Evolutionary conservation across 2,888 invertebrate species (phyloP).

Genomic region (Dasypogon diadema): DNA sequence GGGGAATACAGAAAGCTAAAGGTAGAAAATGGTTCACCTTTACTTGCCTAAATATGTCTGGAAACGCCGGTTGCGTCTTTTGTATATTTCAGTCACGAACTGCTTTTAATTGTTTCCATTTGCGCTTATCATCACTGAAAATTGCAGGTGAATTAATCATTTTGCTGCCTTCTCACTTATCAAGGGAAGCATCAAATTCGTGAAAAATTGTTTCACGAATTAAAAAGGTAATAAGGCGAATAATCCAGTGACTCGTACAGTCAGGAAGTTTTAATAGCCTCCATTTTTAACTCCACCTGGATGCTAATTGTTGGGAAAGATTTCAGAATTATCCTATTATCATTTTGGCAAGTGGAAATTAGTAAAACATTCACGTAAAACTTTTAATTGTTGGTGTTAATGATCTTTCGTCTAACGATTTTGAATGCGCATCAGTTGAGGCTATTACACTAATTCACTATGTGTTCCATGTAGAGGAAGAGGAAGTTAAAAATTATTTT

Average conservation of each 20-base stretch:
- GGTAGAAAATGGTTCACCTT: conserved; percentile 12
- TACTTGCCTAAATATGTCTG: conserved; percentile 1
- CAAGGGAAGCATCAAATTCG: conserved; percentile 24
- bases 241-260: not conserved
- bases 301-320: not conserved
- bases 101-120: conserved; percentile 47
- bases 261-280: conserved; percentile 22
- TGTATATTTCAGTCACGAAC: conserved; percentile 49
- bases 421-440: too few species aligned
- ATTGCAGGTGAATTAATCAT: conserved; percentile 44
- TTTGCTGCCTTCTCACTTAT: conserved; percentile 14
- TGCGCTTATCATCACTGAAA: conserved; percentile 40
- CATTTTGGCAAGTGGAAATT: too few species aligned
- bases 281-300: conserved; percentile 1
- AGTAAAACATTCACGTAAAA: too few species aligned
- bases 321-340: too few species aligned
- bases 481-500: too few species aligned
- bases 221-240: conserved; percentile 24
- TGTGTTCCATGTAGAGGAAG: too few species aligned
- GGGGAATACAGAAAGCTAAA: not conserved
- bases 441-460: too few species aligned
- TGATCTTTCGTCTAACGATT: too few species aligned
- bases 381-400: too few species aligned
- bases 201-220: conserved; percentile 36
- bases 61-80: not conserved